phyloP scores from a whole-genome alignment of 1,140 invertebrate species.

The Heterodera schachtii region DNA sequence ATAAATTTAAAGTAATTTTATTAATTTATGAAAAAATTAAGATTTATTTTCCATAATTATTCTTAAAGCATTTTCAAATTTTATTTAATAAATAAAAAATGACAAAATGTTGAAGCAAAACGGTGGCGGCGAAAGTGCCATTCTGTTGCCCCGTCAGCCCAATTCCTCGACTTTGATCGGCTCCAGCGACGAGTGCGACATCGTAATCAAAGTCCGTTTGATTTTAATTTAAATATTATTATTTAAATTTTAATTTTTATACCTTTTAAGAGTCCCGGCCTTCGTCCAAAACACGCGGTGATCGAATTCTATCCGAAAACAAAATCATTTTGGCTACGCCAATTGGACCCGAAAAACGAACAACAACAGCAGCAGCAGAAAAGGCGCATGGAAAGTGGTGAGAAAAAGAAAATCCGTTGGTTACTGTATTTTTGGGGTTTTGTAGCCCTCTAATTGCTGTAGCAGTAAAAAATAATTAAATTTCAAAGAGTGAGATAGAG shows the following conservation, averaged over 20 bases:
- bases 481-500: too few relatives aligned
- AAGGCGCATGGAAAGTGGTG: background rate
- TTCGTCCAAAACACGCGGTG: constrained; percentile 37
- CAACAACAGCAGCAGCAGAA: background rate
- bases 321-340: constrained; percentile 44
- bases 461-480: background rate
- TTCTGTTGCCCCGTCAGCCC: background rate
- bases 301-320: constrained; percentile 46
- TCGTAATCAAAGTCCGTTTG: constrained; percentile 10
- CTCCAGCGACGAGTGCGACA: constrained; percentile 23
- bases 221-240: background rate
- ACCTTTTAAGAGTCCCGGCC: constrained; percentile 15
- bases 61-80: background rate
- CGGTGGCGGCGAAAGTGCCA: background rate
- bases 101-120: constrained; percentile 1
- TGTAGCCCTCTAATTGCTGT: background rate
- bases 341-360: constrained; percentile 17
- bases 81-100: background rate
- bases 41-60: background rate
- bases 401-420: background rate
- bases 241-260: constrained; percentile 13
- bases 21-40: background rate
- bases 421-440: too few relatives aligned
- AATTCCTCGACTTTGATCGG: constrained; percentile 4
- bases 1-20: too few relatives aligned